Evolutionary conservation across 2,797 vertebrate species (phyloP).

Genomic region (Enteromius trimaculatus): DNA sequence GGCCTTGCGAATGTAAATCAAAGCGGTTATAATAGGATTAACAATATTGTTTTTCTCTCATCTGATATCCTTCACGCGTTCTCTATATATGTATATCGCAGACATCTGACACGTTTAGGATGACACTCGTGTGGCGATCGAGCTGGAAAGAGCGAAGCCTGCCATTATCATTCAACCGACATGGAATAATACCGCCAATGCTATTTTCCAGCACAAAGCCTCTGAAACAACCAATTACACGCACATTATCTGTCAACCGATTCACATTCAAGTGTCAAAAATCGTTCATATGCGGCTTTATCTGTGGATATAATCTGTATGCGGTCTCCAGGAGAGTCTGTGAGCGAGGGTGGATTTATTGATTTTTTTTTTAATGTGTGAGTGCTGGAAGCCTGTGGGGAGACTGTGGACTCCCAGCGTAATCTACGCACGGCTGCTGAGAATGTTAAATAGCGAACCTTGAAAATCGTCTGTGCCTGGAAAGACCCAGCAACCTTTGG

Average conservation of each 20-base stretch:
- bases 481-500: slow-evolving; percentile 56
- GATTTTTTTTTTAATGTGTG: slow-evolving; percentile 68
- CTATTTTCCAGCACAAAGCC: slow-evolving; percentile 54
- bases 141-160: slow-evolving; percentile 33
- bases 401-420: slow-evolving; percentile 59
- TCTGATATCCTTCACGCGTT: neutral
- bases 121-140: slow-evolving; percentile 29
- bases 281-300: slow-evolving; percentile 33
- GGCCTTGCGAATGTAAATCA: slow-evolving; percentile 50
- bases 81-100: slow-evolving; percentile 15
- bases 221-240: slow-evolving; percentile 57
- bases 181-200: slow-evolving; percentile 34
- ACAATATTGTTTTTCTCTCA: slow-evolving; percentile 28
- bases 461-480: slow-evolving; percentile 49
- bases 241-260: slow-evolving; percentile 30
- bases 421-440: slow-evolving; percentile 60
- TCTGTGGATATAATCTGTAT: slow-evolving; percentile 45
- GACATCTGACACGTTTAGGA: slow-evolving; percentile 19
- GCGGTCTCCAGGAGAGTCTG: slow-evolving; percentile 31
- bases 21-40: slow-evolving; percentile 61
- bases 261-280: slow-evolving; percentile 49
- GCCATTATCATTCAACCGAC: slow-evolving; percentile 51
- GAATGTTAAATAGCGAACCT: slow-evolving; percentile 63
- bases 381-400: slow-evolving; percentile 60
- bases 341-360: slow-evolving; percentile 63